Evolutionary conservation across 2,888 invertebrate species (phyloP).

Genomic region (Pollenia labialis): DNA sequence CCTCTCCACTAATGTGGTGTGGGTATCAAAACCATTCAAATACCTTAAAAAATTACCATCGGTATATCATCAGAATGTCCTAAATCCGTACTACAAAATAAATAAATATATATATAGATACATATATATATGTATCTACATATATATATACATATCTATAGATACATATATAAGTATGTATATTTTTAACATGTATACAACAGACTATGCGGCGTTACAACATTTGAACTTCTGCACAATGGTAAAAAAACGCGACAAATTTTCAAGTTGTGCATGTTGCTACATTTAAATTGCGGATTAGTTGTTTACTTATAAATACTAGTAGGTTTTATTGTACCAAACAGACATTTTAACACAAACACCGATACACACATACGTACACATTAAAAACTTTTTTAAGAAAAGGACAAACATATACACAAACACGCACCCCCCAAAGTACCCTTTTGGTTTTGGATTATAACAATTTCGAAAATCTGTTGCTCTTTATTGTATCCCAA

Average conservation of each 20-base stretch:
- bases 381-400: not conserved
- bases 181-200: not conserved
- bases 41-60: conserved; percentile 46
- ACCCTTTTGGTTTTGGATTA: conserved; percentile 77
- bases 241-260: conserved; percentile 58
- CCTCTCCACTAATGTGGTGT: too few relatives aligned
- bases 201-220: conserved; percentile 44
- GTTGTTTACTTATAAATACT: conserved; percentile 71
- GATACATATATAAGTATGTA: not conserved
- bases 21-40: conserved; percentile 19
- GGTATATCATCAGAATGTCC: conserved; percentile 28
- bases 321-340: conserved; percentile 37
- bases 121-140: not conserved
- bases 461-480: conserved; percentile 84
- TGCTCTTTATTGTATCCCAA: conserved; percentile 76
- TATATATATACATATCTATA: not conserved
- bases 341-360: conserved; percentile 16
- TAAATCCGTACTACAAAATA: not conserved
- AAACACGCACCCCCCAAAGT: not conserved
- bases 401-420: not conserved
- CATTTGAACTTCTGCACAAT: conserved; percentile 53
- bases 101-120: not conserved
- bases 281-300: conserved; percentile 83
- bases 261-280: conserved; percentile 79
- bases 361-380: not conserved